Percentiles rank a stretch among this genome's conserved stretches.
phyloP scores from a whole-genome alignment of 1,140 invertebrate genomes.

The Brachionus sp. region DNA sequence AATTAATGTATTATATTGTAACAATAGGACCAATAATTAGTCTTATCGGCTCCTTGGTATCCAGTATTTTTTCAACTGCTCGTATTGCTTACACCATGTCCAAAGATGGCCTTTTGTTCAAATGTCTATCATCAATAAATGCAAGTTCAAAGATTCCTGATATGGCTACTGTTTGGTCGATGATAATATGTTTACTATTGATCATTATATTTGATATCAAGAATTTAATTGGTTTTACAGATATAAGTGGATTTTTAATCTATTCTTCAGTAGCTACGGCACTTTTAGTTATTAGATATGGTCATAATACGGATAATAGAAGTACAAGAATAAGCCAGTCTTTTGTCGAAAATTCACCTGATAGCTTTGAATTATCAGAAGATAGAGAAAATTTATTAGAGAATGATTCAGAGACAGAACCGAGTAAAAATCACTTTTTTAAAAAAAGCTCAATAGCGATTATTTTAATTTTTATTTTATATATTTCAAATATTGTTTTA shows the following conservation, averaged over 20 bases:
- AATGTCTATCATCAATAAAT: conserved; percentile 16
- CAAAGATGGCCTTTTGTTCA: conserved; percentile 39
- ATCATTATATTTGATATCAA: conserved; percentile 23
- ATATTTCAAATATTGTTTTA: background rate
- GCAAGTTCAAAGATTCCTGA: conserved; percentile 1
- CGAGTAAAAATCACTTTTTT: background rate
- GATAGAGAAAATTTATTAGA: conserved; percentile 9
- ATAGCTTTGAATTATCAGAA: background rate
- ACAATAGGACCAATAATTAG: conserved; percentile 23
- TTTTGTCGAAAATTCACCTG: background rate
- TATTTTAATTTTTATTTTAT: background rate
- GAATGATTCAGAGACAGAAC: background rate
- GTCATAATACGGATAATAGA: background rate
- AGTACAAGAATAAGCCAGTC: background rate
- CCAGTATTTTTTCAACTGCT: conserved; percentile 27
- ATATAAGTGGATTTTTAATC: conserved; percentile 39
- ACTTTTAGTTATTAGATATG: conserved; percentile 14
- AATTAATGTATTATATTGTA: conserved; percentile 19
- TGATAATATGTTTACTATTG: conserved; percentile 13
- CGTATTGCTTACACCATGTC: conserved; percentile 38
- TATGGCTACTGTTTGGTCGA: background rate
- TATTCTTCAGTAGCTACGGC: conserved; percentile 17
- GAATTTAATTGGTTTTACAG: conserved; percentile 30
- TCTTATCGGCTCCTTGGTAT: conserved; percentile 2
- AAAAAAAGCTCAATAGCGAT: background rate